Evolutionary conservation across 2,113 vertebrate species (phyloP), one percentile per base, ranked within the genome.

Genomic region (Upupa epops): DNA sequence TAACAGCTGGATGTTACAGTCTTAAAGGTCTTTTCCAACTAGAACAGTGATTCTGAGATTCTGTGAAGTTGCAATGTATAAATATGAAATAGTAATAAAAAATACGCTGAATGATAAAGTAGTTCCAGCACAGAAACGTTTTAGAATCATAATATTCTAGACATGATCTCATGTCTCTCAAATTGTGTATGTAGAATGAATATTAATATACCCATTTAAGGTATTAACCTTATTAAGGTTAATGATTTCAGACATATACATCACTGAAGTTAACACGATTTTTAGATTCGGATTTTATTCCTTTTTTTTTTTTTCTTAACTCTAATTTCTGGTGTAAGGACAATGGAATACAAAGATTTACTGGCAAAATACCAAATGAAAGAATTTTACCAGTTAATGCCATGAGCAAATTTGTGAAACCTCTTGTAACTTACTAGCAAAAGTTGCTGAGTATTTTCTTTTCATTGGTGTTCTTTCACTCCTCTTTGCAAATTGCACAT

Each of bases 41-140:
- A 42, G 40, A 42, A 42, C 40, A 42, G 40, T 42, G 40, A 42
- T 42, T 42, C 40, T 42, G 40, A 42, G 40, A 42, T 42, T 42
- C 40, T 42, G 40, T 42, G 40, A 42, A 94, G 58, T 3, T 4
- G 9, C 18, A 83, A 58, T 42, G 58, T 80, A 61, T 40, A 72
- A 87, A 83, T 59, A 84, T 29, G 45, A 89, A 91, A 88, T 92
- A 73, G 65, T 79, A 76, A 48, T 55, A 90, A 51, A 29, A 64
- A 78, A 83, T 66, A 77, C 7, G n/a, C 25, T 71, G 26, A 55
- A 68, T 66, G 8, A 58, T 37, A 61, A 28, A 78, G 17, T 58
- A 83, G 6, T 46, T 17, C 14, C 37, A 72, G 55, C 49, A 51
- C 4, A 61, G 25, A 21, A 83, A 77, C 29, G 1, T 48, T 87